Evolutionary conservation across 2,888 invertebrate genomes (phyloP), one percentile per base, ranked within the genome.

Genomic region (Colostygia pectinataria): DNA sequence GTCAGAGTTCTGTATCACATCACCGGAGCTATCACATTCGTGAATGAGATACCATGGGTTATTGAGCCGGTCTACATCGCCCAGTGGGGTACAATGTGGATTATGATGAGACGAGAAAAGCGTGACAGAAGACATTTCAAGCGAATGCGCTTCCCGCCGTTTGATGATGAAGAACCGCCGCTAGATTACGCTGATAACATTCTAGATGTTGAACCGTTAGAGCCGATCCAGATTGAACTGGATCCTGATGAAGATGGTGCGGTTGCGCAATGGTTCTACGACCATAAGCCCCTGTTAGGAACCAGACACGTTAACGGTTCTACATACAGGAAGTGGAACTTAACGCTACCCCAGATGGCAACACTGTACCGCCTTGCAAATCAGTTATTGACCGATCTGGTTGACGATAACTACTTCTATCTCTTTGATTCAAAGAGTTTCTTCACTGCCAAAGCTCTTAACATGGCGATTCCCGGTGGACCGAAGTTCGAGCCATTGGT

Each of bases 81-180:
- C 0, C 99, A 99, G 77, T 99, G 99, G 99, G 99, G 99, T 31
- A 98, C 99, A 0, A 99, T 99, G 99, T 99, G 99, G 99, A 99
- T 99, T 65, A 99, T 99, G 99, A 99, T 99, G 99, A 92, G 99
- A 63, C 93, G 99, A 65, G 99, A 99, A 77, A 99, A 99, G 83
- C 92, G 99, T 57, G 99, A 99, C 91, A 95, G 99, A 77, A 93
- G 99, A 20, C 99, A 99, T 81, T 99, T 99, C 80, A 99, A 99
- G 83, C 92, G 99, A 65, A 99, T 99, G 99, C 92, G 99, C 63
- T 99, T 99, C 80, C 99, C 99, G 8, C 99, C 99, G 0, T 99
- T 99, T 80, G 99, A 99, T 80, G 99, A 99, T 83, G 99, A 99
- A 85, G 99, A 99, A 90, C 99, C 99, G 34, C 99, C 99, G 0